These are phyloP conservation scores for Spermophilus dauricus DNA, from an alignment of 2,113 vertebrate genomes.

Conservation along the genomic window DNA sequence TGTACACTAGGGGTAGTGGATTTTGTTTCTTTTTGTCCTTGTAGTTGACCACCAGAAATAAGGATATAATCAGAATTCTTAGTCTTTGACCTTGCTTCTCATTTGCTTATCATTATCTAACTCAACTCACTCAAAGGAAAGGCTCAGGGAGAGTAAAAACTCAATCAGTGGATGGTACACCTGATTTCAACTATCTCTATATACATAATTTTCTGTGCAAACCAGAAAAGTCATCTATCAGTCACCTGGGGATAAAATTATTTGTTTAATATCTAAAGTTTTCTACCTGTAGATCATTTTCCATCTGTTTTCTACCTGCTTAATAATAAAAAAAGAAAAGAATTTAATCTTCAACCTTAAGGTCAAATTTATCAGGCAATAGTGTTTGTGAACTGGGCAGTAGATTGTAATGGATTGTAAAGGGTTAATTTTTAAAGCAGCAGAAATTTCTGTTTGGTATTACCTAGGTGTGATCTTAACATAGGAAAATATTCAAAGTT, in stretches of 20 bases:
- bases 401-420: not conserved
- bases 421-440: not conserved
- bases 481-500: not conserved
- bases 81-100: not conserved
- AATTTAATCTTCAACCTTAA: not conserved
- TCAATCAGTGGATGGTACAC: not conserved
- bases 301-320: not conserved
- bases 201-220: not conserved
- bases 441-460: not conserved
- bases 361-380: not conserved
- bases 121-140: not conserved
- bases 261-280: constrained; percentile 37
- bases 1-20: not conserved
- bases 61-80: not conserved
- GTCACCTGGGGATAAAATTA: not conserved
- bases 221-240: constrained; percentile 24
- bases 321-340: not conserved
- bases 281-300: constrained; percentile 3
- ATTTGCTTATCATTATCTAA: constrained; percentile 20
- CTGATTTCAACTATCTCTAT: not conserved
- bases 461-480: not conserved
- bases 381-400: not conserved
- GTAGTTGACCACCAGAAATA: not conserved
- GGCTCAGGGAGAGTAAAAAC: not conserved
- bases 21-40: not conserved